Evolutionary conservation across 2,888 invertebrate species (phyloP).

Genomic region (Drosophila aldrichi): DNA sequence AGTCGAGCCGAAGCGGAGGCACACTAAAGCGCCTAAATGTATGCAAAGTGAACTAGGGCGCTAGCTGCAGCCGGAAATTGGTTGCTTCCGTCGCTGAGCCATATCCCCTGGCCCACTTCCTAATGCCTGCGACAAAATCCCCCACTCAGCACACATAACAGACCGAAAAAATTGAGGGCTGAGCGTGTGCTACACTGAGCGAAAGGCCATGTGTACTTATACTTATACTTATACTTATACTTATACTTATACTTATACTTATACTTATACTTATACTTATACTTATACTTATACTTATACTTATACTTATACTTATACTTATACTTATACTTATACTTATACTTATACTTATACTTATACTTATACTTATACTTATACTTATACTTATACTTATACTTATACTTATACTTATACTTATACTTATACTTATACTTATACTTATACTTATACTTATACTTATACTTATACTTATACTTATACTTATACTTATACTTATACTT

Average conservation of each 20-base stretch:
- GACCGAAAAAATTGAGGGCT: not conserved
- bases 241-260: conserved; percentile 1
- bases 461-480: not conserved
- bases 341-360: conserved; percentile 1
- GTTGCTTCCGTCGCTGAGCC: conserved; percentile 60
- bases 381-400: not conserved
- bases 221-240: not conserved
- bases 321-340: not conserved
- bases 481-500: not conserved
- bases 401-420: not conserved
- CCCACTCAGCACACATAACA: conserved; percentile 2
- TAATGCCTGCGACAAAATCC: conserved; percentile 5
- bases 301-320: conserved; percentile 1
- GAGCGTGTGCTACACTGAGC: conserved; percentile 7
- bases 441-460: not conserved
- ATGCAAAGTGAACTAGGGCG: conserved; percentile 58
- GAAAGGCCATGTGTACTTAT: not conserved
- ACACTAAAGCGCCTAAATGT: conserved; percentile 47
- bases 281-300: not conserved
- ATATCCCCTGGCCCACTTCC: not conserved
- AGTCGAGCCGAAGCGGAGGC: not conserved
- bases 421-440: not conserved
- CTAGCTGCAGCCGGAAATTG: conserved; percentile 65
- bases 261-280: not conserved
- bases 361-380: not conserved